phyloP scores from a whole-genome alignment of 2,797 vertebrate species.

The Nannoperca australis region DNA sequence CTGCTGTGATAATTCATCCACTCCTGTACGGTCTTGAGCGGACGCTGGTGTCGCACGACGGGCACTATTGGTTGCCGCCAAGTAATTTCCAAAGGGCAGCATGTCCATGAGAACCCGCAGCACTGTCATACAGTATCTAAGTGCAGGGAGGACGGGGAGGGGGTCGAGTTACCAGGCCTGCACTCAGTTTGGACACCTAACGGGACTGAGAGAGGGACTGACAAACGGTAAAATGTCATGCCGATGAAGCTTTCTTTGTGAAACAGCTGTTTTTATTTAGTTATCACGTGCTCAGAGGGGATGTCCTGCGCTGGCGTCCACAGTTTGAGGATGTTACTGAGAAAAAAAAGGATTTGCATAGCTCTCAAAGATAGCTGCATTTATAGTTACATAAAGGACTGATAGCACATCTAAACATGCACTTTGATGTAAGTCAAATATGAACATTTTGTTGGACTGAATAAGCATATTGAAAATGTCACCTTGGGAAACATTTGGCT shows the following conservation, averaged over 20 bases:
- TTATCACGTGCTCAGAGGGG: constrained; percentile 19
- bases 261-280: constrained; percentile 22
- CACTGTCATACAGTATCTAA: constrained; percentile 50
- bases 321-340: constrained; percentile 35
- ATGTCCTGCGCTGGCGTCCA: neutral
- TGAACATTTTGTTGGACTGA: neutral
- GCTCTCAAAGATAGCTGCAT: constrained; percentile 16
- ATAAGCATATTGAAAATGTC: neutral
- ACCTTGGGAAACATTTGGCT: neutral
- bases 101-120: constrained; percentile 66
- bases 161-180: constrained; percentile 69
- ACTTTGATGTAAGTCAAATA: neutral
- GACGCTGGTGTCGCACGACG: constrained; percentile 30
- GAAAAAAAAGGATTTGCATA: constrained; percentile 38
- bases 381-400: neutral
- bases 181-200: constrained; percentile 62
- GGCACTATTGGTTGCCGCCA: constrained; percentile 36
- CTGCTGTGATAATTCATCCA: constrained; percentile 49
- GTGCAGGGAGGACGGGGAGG: constrained; percentile 26
- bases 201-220: neutral
- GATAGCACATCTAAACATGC: neutral
- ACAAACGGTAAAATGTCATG: constrained; percentile 51
- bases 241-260: constrained; percentile 19
- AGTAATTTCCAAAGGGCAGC: constrained; percentile 78
- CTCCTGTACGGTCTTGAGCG: constrained; percentile 34